Percentiles rank a stretch among this genome's conserved stretches.
Conservation (phyloP, 2,113 vertebrate species). For the Terrapene triunguis region DNA sequence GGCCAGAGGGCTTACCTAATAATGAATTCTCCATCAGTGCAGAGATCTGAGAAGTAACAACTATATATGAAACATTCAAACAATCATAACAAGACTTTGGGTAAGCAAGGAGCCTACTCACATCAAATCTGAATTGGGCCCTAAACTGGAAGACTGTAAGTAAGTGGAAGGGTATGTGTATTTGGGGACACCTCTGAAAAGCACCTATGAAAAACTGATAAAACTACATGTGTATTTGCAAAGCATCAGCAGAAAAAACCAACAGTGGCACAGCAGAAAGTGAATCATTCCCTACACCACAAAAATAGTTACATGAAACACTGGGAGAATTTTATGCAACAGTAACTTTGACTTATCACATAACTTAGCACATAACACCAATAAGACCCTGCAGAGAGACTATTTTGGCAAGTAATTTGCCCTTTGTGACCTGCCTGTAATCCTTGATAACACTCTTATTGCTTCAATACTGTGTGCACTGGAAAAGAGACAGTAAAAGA, state of each 20-base stretch:
- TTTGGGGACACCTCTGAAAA: not conserved
- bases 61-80: not conserved
- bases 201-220: accelerated
- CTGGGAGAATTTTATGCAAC: constrained; percentile 62
- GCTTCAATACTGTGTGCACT: constrained; percentile 35
- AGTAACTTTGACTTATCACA: constrained; percentile 69
- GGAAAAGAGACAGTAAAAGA: constrained; percentile 35
- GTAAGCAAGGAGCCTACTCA: not conserved
- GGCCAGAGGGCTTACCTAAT: accelerated
- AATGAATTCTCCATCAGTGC: not conserved
- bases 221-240: not conserved
- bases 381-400: constrained; percentile 52
- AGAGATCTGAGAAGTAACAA: not conserved
- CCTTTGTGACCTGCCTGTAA: constrained; percentile 66
- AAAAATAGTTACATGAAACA: constrained; percentile 25
- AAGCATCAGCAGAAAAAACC: not conserved
- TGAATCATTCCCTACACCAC: not conserved
- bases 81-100: not conserved
- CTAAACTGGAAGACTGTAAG: not conserved
- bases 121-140: accelerated
- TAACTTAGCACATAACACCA: constrained; percentile 58
- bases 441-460: constrained; percentile 43
- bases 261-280: not conserved
- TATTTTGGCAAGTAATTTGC: constrained; percentile 74
- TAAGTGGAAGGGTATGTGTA: accelerated